Base-by-base conservation (phyloP, 2,113 vertebrate genomes). In the Oophaga pumilio region DNA sequence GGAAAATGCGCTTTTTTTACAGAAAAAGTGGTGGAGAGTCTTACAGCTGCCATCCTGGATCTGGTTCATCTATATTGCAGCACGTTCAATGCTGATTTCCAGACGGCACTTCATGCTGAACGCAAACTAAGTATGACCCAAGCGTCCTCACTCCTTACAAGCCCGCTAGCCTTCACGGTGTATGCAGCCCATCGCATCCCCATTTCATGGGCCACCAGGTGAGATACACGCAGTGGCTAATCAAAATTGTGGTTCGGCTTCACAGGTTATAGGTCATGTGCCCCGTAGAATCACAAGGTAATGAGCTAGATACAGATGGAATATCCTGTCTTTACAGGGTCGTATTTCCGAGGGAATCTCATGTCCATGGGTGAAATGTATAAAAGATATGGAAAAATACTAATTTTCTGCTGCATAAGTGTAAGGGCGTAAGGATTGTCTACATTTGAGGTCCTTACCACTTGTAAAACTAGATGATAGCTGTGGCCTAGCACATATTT, bases 81-180 rank as follows among this genome's bases (percentile, higher is more conserved):
- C 93, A 97, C 97, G 0, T 99, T 99, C 90, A 98, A 98, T 0
- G 97, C 98, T 0, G 98, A 99, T 92, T 99, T 99, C 94, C 97
- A 99, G 92, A 92, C 97, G 0, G 93, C 92, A 0, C 91, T 93
- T 0, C 95, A 93, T 0, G 96, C 93, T n/a, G 94, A 92, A 84
- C 89, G 92, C 78, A 90, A 91, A 90, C 94, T 92, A 0, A 92
- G 91, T 0, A 92, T 90, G 49, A 91, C 93, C 0, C 97, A 96
- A 92, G 98, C 98, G 91, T 97, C 97, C 0, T 95, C 96, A 10
- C 95, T 95, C 14, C 91, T 98, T 87, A 90, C 90, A 22, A 96
- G 94, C 17, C 91, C 97, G 0, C 94, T 99, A 80, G 90, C 96
- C 89, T 99, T 99, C 93, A 97, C 91, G 0, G 89, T 99, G 71